These are phyloP conservation scores for Cryptocheilus praepositus DNA, from an alignment of 2,888 invertebrate species.

Conservation along the genomic window DNA sequence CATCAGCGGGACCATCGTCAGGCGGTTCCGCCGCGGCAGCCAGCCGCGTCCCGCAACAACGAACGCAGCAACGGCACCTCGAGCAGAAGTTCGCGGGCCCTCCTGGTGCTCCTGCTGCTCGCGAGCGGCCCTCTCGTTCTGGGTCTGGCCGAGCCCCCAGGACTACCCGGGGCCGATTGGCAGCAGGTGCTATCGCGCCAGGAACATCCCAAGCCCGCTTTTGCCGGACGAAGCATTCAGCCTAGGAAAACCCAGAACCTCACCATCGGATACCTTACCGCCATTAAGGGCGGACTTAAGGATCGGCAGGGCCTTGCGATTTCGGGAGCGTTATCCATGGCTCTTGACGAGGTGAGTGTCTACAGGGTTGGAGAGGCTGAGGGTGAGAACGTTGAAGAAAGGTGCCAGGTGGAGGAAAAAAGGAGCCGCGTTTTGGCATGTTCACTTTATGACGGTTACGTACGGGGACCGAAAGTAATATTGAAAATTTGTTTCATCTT, in stretches of 20 bases:
- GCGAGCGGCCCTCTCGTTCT: conserved; percentile 69
- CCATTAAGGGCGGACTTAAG: conserved; percentile 85
- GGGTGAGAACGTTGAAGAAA: no score
- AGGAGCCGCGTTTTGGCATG: no score
- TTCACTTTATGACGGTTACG: no score
- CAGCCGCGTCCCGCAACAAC: conserved; percentile 75
- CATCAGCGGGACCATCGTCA: conserved; percentile 43
- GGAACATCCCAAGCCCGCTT: conserved; percentile 34
- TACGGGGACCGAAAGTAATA: no score
- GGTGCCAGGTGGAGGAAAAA: no score
- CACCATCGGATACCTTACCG: conserved; percentile 91
- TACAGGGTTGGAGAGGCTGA: no score
- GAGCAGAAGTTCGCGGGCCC: conserved; percentile 73
- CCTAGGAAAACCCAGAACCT: conserved; percentile 74
- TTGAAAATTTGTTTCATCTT: no score
- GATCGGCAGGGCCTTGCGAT: conserved; percentile 90
- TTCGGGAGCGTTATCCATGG: conserved; percentile 93
- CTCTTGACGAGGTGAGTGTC: conserved; percentile 84
- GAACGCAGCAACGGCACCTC: conserved; percentile 28
- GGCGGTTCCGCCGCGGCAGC: conserved; percentile 46
- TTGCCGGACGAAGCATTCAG: conserved; percentile 10
- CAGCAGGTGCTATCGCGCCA: conserved; percentile 29
- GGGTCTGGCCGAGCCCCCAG: conserved; percentile 56
- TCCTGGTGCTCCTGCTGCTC: conserved; percentile 80
- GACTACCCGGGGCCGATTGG: conserved; percentile 39